Percentiles rank a stretch among this genome's conserved stretches.
Evolutionary conservation across 2,113 vertebrate species (phyloP).

Genomic region (Cryptomyrus ogoouensis): DNA sequence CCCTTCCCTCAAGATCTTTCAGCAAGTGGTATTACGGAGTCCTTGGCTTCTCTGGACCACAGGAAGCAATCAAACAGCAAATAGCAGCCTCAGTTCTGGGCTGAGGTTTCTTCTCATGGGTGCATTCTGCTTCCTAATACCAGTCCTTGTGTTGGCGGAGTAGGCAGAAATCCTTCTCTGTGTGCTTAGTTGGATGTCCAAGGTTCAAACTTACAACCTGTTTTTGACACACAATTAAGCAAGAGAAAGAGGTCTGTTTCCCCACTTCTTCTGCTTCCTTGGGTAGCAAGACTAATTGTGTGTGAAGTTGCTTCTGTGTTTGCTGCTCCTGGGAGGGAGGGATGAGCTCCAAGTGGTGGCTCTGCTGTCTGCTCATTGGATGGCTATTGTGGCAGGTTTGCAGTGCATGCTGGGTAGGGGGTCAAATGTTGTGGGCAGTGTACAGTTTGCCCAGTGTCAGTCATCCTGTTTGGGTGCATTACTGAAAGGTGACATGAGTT

Average conservation of each 20-base stretch:
- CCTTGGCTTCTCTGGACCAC: not conserved
- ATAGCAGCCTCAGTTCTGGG: not conserved
- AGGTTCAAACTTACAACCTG: not conserved
- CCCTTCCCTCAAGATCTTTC: not conserved
- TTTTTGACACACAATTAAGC: conserved; percentile 3
- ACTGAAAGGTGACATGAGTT: not conserved
- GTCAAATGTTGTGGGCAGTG: not conserved
- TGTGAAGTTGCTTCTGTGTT: not conserved
- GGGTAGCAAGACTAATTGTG: not conserved
- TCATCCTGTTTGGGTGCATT: not conserved
- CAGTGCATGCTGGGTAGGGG: not conserved
- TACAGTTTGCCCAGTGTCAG: not conserved
- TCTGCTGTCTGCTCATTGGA: not conserved
- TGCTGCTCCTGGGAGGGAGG: not conserved
- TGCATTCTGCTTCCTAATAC: not conserved
- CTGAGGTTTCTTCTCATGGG: not conserved
- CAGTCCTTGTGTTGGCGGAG: not conserved
- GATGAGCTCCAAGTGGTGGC: not conserved
- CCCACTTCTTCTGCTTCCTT: not conserved
- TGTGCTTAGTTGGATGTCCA: not conserved
- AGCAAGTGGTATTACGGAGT: not conserved
- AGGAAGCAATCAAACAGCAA: not conserved
- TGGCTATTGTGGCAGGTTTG: not conserved
- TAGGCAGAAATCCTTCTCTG: not conserved
- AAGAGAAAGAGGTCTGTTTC: not conserved